These are phyloP conservation scores for Trachurus trachurus DNA, from an alignment of 2,797 vertebrate species.

Conservation along the genomic window DNA sequence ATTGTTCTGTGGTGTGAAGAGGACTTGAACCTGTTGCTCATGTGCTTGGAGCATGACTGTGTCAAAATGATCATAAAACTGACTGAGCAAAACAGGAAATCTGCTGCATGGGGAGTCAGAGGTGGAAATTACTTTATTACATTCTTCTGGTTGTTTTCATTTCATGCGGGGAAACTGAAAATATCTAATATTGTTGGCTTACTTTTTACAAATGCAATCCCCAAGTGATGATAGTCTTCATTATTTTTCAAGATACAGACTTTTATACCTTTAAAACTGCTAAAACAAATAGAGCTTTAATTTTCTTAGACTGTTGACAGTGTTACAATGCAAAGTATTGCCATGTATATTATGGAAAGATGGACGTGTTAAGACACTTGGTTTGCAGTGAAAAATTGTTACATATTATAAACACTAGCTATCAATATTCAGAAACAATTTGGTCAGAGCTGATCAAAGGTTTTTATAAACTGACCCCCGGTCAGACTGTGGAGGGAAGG, in stretches of 20 bases:
- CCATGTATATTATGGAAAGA: neutral
- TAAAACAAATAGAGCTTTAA: neutral
- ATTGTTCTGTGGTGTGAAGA: neutral
- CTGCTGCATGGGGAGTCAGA: neutral
- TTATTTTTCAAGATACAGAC: neutral
- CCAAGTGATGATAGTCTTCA: neutral
- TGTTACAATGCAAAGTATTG: neutral
- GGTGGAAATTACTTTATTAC: neutral
- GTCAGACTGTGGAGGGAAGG: neutral
- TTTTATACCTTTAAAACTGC: neutral
- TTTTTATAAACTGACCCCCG: neutral
- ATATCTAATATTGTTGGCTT: neutral
- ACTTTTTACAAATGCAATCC: neutral
- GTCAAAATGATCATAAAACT: neutral
- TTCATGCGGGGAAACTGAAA: neutral
- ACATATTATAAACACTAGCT: neutral
- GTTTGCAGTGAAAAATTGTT: neutral
- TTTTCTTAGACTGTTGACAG: neutral
- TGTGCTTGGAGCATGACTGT: neutral
- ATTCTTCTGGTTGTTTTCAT: neutral
- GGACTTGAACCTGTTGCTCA: conserved; percentile 1
- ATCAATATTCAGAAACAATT: neutral
- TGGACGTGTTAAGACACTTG: neutral
- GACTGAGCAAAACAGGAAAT: neutral
- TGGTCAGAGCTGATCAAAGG: neutral